Percentiles rank a stretch among this genome's conserved stretches.
These are phyloP conservation scores for Orussus abietinus DNA, from an alignment of 1,140 invertebrate species.

Conservation along the genomic window DNA sequence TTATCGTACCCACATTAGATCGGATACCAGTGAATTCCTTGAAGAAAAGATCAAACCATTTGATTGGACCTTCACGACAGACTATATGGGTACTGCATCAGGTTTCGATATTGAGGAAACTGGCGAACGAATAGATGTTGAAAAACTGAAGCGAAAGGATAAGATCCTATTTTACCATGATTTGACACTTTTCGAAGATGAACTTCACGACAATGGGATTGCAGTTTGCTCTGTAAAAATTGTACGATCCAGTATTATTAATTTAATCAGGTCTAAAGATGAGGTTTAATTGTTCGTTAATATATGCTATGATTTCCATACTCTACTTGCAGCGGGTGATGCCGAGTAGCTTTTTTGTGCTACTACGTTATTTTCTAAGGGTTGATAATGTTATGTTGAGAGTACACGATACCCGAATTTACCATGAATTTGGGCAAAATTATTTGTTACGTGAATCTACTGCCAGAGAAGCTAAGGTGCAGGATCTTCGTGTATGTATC, in stretches of 20 bases:
- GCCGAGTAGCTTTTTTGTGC: constrained; percentile 88
- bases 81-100: constrained; percentile 82
- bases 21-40: constrained; percentile 59
- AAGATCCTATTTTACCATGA: constrained; percentile 94
- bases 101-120: constrained; percentile 62
- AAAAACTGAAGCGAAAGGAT: constrained; percentile 85
- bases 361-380: constrained; percentile 87
- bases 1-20: constrained; percentile 32
- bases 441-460: constrained; percentile 77
- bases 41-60: constrained; percentile 82
- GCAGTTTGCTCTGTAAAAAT: constrained; percentile 90
- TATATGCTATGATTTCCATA: constrained; percentile 14
- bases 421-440: constrained; percentile 74
- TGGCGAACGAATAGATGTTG: constrained; percentile 80
- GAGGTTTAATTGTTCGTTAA: no score
- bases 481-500: constrained; percentile 55
- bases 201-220: constrained; percentile 96
- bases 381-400: constrained; percentile 89
- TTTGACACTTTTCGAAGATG: constrained; percentile 94
- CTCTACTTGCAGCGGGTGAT: constrained; percentile 77
- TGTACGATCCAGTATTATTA: constrained; percentile 60
- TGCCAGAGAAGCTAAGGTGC: constrained; percentile 66
- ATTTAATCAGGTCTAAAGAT: constrained; percentile 13
- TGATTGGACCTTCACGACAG: constrained; percentile 98
- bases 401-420: constrained; percentile 89